Percentiles rank a stretch among this genome's conserved stretches.
Conservation (phyloP, 2,888 invertebrate species). For the Lycocerus yunnanus region DNA sequence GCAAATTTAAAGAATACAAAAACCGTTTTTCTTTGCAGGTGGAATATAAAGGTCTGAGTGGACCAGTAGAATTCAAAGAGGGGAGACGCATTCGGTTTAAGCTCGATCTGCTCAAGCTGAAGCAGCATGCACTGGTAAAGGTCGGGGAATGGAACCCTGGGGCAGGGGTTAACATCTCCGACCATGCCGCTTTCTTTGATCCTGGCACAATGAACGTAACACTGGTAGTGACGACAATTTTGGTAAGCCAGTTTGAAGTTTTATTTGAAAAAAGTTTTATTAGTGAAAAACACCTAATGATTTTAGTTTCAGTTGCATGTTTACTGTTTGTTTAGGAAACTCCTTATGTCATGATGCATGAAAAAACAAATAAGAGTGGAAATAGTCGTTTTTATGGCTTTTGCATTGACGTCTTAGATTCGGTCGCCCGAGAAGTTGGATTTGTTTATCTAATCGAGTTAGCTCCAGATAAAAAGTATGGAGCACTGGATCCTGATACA, state of each 20-base stretch:
- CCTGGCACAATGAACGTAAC: conserved; percentile 74
- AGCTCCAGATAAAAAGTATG: conserved; percentile 72
- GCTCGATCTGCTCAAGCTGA: conserved; percentile 74
- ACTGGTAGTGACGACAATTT: conserved; percentile 75
- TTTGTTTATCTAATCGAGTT: conserved; percentile 73
- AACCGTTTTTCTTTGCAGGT: no score
- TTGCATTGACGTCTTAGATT: conserved; percentile 71
- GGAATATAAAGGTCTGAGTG: conserved; percentile 79
- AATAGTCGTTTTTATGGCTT: conserved; percentile 73
- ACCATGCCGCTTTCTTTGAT: conserved; percentile 72
- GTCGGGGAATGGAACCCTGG: conserved; percentile 77
- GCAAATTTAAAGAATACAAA: no score
- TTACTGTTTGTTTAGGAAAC: conserved; percentile 42
- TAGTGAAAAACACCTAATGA: neutral
- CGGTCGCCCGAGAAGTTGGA: conserved; percentile 67
- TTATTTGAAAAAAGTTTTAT: neutral
- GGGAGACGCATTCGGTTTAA: conserved; percentile 76
- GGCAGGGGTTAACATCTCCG: conserved; percentile 71
- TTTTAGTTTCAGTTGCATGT: neutral
- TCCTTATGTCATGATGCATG: conserved; percentile 54
- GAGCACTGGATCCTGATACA: conserved; percentile 64
- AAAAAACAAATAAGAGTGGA: conserved; percentile 59
- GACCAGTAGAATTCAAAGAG: conserved; percentile 80
- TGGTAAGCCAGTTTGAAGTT: conserved; percentile 58
- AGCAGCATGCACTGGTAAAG: conserved; percentile 73